Evolutionary conservation across 2,888 invertebrate species (phyloP).

Genomic region (Conops quadrifasciatus): DNA sequence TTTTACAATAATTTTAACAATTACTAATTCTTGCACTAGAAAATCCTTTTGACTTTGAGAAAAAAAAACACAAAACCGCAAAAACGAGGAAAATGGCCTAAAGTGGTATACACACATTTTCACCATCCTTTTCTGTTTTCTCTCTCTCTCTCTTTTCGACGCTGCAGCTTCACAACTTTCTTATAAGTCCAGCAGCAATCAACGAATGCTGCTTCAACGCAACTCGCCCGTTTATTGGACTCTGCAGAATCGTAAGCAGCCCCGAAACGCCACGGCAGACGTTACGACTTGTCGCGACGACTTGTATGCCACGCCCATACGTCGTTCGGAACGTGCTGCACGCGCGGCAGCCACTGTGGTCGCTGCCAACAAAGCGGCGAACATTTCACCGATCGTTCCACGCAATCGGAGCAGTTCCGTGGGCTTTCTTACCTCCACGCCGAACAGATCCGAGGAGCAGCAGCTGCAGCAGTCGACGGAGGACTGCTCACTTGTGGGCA

Average conservation of each 20-base stretch:
- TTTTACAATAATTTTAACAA: background rate
- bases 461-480: slow-evolving; percentile 41
- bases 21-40: too few species aligned
- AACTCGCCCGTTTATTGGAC: slow-evolving; percentile 71
- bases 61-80: too few species aligned
- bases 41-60: too few species aligned
- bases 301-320: slow-evolving; percentile 63
- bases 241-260: slow-evolving; percentile 66
- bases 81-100: background rate
- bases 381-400: slow-evolving; percentile 76
- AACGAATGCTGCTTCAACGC: slow-evolving; percentile 54
- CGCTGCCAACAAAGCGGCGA: slow-evolving; percentile 39
- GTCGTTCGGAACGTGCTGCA: slow-evolving; percentile 58
- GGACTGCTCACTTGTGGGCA: slow-evolving; percentile 50
- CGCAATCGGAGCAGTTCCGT: slow-evolving; percentile 66
- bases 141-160: slow-evolving; percentile 39
- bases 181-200: slow-evolving; percentile 61
- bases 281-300: slow-evolving; percentile 61
- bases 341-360: slow-evolving; percentile 44
- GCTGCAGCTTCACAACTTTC: slow-evolving; percentile 74
- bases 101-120: background rate
- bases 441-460: slow-evolving; percentile 62
- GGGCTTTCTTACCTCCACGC: slow-evolving; percentile 77
- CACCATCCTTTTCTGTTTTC: slow-evolving; percentile 4
- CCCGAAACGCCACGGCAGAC: slow-evolving; percentile 42